phyloP scores from a whole-genome alignment of 2,113 vertebrate genomes.

The Platichthys flesus region DNA sequence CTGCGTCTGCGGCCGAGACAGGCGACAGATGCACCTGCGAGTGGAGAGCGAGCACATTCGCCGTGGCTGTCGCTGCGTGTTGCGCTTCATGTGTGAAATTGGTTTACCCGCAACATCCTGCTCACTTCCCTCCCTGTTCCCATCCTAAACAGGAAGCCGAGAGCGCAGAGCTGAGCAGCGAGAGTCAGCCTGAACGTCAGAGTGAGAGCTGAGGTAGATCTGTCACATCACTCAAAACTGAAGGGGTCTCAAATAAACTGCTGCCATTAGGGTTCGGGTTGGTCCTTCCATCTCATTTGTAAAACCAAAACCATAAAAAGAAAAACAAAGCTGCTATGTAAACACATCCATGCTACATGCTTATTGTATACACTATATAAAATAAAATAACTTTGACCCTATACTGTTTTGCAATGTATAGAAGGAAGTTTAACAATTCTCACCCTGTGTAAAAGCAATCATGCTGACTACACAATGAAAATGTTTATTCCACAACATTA shows the following conservation, averaged over 20 bases:
- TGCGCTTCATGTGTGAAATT: slow-evolving; percentile 65
- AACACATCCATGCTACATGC: no score
- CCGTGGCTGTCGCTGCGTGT: slow-evolving; percentile 19
- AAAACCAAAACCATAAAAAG: no score
- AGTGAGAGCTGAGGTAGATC: not conserved
- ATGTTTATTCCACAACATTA: no score
- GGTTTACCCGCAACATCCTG: slow-evolving; percentile 52
- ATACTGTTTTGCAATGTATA: no score
- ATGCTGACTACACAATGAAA: no score
- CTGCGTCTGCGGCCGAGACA: slow-evolving; percentile 26
- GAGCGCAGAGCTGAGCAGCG: slow-evolving; percentile 18
- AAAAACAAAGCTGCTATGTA: no score
- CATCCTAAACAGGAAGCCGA: slow-evolving; percentile 75
- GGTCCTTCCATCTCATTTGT: no score
- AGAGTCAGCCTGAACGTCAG: slow-evolving; percentile 4
- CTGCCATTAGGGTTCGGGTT: no score
- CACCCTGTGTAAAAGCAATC: no score
- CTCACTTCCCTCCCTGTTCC: slow-evolving; percentile 49
- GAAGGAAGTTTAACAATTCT: no score
- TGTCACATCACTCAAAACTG: not conserved
- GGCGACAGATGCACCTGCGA: slow-evolving; percentile 57
- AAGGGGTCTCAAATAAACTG: not conserved
- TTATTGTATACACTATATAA: no score
- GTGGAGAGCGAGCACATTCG: slow-evolving; percentile 47
- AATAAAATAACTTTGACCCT: no score